phyloP scores from a whole-genome alignment of 2,113 vertebrate genomes.

The Stomatorhinus ivindoensis region DNA sequence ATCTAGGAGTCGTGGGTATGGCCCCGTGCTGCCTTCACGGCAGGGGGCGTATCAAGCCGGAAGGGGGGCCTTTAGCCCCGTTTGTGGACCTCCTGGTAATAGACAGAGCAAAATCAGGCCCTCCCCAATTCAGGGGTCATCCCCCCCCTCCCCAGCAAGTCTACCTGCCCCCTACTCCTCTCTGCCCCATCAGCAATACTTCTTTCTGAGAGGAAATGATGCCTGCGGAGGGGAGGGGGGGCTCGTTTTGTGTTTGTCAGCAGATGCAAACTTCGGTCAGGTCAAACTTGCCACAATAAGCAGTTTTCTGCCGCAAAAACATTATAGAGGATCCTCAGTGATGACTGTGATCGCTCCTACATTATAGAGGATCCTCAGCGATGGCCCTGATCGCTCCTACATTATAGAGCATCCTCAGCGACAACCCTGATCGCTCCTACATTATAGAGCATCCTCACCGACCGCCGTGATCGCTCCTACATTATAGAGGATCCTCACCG shows the following conservation, averaged over 20 bases:
- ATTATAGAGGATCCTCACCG: too few relatives aligned
- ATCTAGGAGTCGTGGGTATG: neutral
- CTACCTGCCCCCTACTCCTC: slow-evolving; percentile 23
- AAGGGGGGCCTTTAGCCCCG: slow-evolving; percentile 23
- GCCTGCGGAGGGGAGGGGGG: slow-evolving; percentile 2
- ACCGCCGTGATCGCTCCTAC: neutral
- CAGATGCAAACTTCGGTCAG: slow-evolving; percentile 20
- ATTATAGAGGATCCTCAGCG: neutral
- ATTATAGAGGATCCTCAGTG: slow-evolving; percentile 2
- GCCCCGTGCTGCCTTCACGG: neutral
- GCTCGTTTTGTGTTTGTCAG: slow-evolving; percentile 22
- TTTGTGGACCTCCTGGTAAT: neutral
- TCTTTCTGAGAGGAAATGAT: neutral
- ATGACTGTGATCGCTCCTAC: neutral
- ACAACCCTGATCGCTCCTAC: neutral
- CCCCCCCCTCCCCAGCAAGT: neutral
- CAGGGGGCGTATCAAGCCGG: neutral
- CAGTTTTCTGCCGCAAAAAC: slow-evolving; percentile 7
- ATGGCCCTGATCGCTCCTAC: neutral
- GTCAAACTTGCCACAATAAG: slow-evolving; percentile 24
- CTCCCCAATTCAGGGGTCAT: neutral
- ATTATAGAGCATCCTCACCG: neutral
- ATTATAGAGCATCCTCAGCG: neutral
- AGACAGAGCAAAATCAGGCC: too few relatives aligned
- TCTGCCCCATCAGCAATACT: slow-evolving; percentile 12